These are phyloP conservation scores for Dipodomys spectabilis DNA, from an alignment of 2,113 vertebrate genomes.

Conservation along the genomic window DNA sequence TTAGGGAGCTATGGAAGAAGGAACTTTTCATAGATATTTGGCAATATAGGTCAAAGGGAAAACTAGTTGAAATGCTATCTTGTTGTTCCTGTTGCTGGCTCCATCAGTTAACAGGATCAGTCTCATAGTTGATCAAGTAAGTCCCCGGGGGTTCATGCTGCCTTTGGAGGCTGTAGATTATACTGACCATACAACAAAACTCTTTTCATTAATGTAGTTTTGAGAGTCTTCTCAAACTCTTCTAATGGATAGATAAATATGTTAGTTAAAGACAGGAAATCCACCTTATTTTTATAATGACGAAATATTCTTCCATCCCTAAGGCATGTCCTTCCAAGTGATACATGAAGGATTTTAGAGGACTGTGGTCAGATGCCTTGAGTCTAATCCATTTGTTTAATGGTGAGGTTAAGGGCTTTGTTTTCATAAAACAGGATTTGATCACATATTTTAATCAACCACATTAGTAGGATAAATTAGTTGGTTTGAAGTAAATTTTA, in stretches of 20 bases:
- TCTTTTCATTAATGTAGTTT: not conserved
- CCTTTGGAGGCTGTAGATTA: not conserved
- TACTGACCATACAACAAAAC: not conserved
- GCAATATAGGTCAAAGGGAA: not conserved
- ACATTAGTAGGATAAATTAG: constrained; percentile 16
- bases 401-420: not conserved
- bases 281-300: not conserved
- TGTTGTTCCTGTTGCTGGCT: not conserved
- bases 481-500: constrained; percentile 38
- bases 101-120: not conserved
- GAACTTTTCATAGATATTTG: not conserved
- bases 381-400: not conserved
- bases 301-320: not conserved
- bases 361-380: not conserved
- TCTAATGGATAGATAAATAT: not conserved
- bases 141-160: too few relatives aligned
- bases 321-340: not conserved
- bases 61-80: not conserved
- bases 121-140: not conserved
- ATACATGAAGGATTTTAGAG: not conserved
- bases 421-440: constrained; percentile 27
- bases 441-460: constrained; percentile 26
- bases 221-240: not conserved
- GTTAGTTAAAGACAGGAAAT: not conserved
- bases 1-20: not conserved